A percentile compares a stretch with the other conserved stretches of the same genome.
phyloP scores from a whole-genome alignment of 2,888 invertebrate genomes.

The Ectobius pallidus region DNA sequence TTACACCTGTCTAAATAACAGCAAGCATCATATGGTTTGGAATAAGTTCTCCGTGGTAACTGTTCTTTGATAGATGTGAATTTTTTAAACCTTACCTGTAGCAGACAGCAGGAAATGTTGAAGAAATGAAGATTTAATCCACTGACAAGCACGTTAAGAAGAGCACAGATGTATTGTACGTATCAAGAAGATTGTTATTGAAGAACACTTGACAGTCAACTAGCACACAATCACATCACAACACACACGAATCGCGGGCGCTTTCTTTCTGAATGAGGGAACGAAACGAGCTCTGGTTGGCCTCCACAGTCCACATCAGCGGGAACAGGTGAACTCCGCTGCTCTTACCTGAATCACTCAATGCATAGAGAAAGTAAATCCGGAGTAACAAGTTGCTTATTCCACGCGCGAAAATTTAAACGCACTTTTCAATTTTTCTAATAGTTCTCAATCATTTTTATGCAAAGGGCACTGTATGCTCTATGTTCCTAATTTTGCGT shows the following conservation, averaged over 20 bases:
- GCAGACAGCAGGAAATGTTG: not conserved
- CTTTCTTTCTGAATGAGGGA: not conserved
- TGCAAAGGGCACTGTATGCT: no score
- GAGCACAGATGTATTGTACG: not conserved
- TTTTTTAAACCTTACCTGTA: not conserved
- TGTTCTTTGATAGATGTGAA: not conserved
- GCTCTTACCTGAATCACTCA: no score
- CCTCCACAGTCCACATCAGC: no score
- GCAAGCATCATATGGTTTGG: constrained; percentile 3
- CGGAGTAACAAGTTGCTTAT: no score
- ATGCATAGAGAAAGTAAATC: no score
- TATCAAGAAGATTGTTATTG: not conserved
- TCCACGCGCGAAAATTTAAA: no score
- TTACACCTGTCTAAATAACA: constrained; percentile 1
- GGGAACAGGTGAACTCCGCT: no score
- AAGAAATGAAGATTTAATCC: not conserved
- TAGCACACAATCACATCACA: constrained; percentile 41
- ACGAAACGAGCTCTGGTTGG: not conserved
- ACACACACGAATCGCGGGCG: not conserved
- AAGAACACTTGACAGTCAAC: constrained; percentile 42
- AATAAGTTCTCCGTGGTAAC: not conserved
- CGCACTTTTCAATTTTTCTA: no score
- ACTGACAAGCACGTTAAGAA: not conserved
- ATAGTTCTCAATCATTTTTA: no score
- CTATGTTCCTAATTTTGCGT: no score